phyloP scores from a whole-genome alignment of 2,113 vertebrate genomes.

The Ellobius talpinus region DNA sequence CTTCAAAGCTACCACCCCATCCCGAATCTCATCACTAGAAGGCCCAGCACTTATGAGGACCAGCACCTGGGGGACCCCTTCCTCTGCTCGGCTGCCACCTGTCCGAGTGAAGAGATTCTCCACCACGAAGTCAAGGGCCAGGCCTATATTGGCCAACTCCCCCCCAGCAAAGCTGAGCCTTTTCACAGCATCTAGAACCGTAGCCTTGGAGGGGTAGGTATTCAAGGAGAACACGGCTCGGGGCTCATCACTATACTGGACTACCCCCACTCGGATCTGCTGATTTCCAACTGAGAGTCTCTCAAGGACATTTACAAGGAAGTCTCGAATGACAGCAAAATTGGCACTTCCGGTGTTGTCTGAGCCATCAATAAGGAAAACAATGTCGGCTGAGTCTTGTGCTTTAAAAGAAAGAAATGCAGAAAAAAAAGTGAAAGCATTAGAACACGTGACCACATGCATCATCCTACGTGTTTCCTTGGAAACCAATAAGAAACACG shows the following conservation, averaged over 20 bases:
- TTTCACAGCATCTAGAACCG: slow-evolving; percentile 92
- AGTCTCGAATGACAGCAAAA: slow-evolving; percentile 94
- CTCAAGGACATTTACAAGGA: slow-evolving; percentile 96
- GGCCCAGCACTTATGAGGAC: slow-evolving; percentile 94
- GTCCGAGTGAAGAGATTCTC: slow-evolving; percentile 91
- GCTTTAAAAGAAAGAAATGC: slow-evolving; percentile 92
- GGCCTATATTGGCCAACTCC: slow-evolving; percentile 92
- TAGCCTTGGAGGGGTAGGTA: slow-evolving; percentile 91
- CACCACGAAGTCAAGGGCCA: slow-evolving; percentile 93
- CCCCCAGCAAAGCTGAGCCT: slow-evolving; percentile 90
- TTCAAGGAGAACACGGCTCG: slow-evolving; percentile 93
- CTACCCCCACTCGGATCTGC: slow-evolving; percentile 94
- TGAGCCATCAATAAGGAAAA: slow-evolving; percentile 99
- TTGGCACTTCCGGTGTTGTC: slow-evolving; percentile 95
- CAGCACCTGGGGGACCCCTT: slow-evolving; percentile 94
- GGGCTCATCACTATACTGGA: slow-evolving; percentile 92
- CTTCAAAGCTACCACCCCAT: slow-evolving; percentile 92
- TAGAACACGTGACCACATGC: slow-evolving; percentile 93
- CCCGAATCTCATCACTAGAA: slow-evolving; percentile 94
- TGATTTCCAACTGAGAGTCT: slow-evolving; percentile 93
- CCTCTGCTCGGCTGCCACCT: slow-evolving; percentile 95
- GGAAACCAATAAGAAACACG: slow-evolving; percentile 92
- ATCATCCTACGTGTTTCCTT: slow-evolving; percentile 89
- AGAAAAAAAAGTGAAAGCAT: slow-evolving; percentile 92
- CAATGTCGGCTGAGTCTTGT: slow-evolving; percentile 97